Evolutionary conservation across 2,888 invertebrate genomes (phyloP).

Genomic region (Chymomyza caudatula): DNA sequence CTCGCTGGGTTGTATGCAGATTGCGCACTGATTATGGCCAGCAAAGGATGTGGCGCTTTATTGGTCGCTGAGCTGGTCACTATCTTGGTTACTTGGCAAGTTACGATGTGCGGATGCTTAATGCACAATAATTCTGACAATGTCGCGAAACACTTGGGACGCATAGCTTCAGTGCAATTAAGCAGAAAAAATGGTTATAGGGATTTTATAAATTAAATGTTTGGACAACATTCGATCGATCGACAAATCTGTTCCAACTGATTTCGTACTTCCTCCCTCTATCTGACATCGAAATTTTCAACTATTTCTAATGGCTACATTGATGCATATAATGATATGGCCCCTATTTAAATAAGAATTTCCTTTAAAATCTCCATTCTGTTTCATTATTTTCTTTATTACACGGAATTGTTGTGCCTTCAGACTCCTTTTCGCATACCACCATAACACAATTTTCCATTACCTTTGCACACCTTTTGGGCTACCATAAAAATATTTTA

Average conservation of each 20-base stretch:
- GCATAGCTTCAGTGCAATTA: conserved; percentile 24
- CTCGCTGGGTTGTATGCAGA: conserved; percentile 50
- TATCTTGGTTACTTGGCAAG: background rate
- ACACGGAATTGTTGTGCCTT: conserved; percentile 10
- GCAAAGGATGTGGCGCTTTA: conserved; percentile 56
- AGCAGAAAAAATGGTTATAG: background rate
- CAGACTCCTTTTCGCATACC: conserved; percentile 15
- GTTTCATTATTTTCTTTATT: conserved; percentile 22
- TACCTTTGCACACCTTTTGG: conserved; percentile 36
- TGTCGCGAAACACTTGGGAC: conserved; percentile 33
- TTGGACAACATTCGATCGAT: too few relatives aligned
- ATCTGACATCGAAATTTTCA: too few relatives aligned
- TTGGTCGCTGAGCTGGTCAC: conserved; percentile 35
- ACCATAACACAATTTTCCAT: conserved; percentile 16
- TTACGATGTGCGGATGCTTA: conserved; percentile 31
- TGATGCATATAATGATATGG: too few relatives aligned
- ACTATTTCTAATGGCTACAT: too few relatives aligned
- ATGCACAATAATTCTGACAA: conserved; percentile 45
- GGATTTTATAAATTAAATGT: too few relatives aligned
- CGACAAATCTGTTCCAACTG: too few relatives aligned
- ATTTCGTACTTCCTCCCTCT: too few relatives aligned
- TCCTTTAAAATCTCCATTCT: background rate
- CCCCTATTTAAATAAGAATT: background rate
- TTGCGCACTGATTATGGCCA: conserved; percentile 65
- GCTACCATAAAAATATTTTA: conserved; percentile 63